These are phyloP conservation scores for Drosophila virilis DNA, from an alignment of 1,140 invertebrate species.

Conservation along the genomic window DNA sequence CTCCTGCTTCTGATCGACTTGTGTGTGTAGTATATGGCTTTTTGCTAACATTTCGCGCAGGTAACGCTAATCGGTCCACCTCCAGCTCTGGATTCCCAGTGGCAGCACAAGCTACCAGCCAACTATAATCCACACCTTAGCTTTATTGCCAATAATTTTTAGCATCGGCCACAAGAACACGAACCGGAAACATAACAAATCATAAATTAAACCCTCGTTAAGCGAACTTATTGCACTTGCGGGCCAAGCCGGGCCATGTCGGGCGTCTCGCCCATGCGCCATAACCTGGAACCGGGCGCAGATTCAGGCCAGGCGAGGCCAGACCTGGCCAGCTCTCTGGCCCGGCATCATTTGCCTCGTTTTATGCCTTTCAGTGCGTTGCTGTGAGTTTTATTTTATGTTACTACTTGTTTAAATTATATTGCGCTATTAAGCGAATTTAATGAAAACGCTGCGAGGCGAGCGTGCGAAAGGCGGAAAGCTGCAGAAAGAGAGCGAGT, in stretches of 20 bases:
- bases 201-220: conserved; percentile 84
- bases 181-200: conserved; percentile 84
- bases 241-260: conserved; percentile 46
- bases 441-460: conserved; percentile 82
- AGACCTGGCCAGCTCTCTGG: conserved; percentile 28
- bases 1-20: not conserved
- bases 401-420: conserved; percentile 84
- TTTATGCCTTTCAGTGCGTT: conserved; percentile 76
- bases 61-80: conserved; percentile 25
- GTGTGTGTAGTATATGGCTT: not conserved
- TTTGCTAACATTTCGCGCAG: conserved; percentile 9
- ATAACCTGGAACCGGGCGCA: conserved; percentile 49
- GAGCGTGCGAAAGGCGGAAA: conserved; percentile 23
- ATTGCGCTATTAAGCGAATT: conserved; percentile 84
- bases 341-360: conserved; percentile 71
- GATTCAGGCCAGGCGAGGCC: conserved; percentile 16
- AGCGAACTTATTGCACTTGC: conserved; percentile 82
- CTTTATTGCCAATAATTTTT: conserved; percentile 80
- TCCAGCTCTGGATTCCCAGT: conserved; percentile 14
- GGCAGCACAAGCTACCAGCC: conserved; percentile 49
- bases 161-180: conserved; percentile 68
- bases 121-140: conserved; percentile 81
- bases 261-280: conserved; percentile 72
- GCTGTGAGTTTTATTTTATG: conserved; percentile 82
- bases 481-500: not conserved